Percentiles rank a stretch among this genome's conserved stretches.
Evolutionary conservation across 2,888 invertebrate genomes (phyloP).

Genomic region (Polydrusus pterygomalis): DNA sequence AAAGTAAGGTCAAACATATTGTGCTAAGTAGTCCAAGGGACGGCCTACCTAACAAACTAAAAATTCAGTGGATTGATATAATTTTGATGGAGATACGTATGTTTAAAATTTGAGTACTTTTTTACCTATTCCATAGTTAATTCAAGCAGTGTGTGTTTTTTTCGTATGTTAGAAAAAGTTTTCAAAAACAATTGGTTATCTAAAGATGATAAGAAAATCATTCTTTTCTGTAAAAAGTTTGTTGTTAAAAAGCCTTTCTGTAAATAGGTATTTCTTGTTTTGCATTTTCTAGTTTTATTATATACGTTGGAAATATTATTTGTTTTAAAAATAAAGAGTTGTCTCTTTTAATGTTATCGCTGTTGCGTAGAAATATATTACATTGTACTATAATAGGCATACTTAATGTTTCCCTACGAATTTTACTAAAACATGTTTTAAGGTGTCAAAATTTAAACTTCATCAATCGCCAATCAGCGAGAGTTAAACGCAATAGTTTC

Average conservation of each 20-base stretch:
- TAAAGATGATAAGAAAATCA: neutral
- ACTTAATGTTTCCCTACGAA: slow-evolving; percentile 29
- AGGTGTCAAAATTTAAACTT: slow-evolving; percentile 18
- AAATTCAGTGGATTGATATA: too few relatives aligned
- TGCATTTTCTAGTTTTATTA: slow-evolving; percentile 14
- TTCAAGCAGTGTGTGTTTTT: too few relatives aligned
- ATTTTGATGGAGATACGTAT: too few relatives aligned
- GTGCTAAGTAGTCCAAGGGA: too few relatives aligned
- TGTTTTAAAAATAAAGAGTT: slow-evolving; percentile 17
- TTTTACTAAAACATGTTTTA: slow-evolving; percentile 5
- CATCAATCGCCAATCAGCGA: too few relatives aligned
- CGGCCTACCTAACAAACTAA: too few relatives aligned
- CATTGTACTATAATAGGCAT: slow-evolving; percentile 30
- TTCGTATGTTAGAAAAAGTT: too few relatives aligned
- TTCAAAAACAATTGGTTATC: neutral
- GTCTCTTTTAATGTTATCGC: slow-evolving; percentile 21
- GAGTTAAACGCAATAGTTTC: too few relatives aligned
- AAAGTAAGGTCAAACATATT: too few relatives aligned
- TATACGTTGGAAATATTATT: slow-evolving; percentile 6
- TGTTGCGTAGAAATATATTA: slow-evolving; percentile 35
- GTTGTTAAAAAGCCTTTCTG: slow-evolving; percentile 13
- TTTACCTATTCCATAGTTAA: too few relatives aligned
- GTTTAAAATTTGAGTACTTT: too few relatives aligned
- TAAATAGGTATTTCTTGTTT: slow-evolving; percentile 29
- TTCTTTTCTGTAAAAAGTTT: slow-evolving; percentile 9